phyloP scores from a whole-genome alignment of 1,140 invertebrate species.

The Drosophila tani region DNA sequence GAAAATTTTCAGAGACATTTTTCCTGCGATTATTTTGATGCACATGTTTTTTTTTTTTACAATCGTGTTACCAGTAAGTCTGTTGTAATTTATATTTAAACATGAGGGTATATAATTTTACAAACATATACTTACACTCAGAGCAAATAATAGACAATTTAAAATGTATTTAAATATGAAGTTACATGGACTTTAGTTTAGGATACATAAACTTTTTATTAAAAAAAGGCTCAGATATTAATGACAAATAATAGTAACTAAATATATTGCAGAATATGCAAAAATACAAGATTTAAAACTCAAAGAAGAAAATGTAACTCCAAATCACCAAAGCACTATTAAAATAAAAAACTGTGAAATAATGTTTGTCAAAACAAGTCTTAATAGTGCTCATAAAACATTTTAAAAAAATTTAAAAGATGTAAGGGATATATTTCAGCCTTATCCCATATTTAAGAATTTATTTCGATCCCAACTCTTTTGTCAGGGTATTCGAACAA shows the following conservation, averaged over 20 bases:
- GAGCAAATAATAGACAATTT: too few species aligned
- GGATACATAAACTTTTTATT: too few species aligned
- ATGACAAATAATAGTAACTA: too few species aligned
- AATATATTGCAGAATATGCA: too few species aligned
- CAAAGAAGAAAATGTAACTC: too few species aligned
- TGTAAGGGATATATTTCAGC: neutral
- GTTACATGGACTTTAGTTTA: too few species aligned
- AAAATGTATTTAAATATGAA: too few species aligned
- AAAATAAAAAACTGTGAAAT: neutral
- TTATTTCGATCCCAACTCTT: neutral
- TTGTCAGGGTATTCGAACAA: slow-evolving; percentile 22
- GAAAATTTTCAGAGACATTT: slow-evolving; percentile 58
- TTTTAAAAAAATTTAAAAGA: neutral
- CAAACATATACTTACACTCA: slow-evolving; percentile 16
- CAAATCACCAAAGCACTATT: too few species aligned
- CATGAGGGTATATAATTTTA: slow-evolving; percentile 28
- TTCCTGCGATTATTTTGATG: slow-evolving; percentile 36
- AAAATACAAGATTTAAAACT: too few species aligned
- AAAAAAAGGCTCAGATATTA: too few species aligned
- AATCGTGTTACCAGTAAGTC: slow-evolving; percentile 35
- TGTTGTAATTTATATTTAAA: slow-evolving; percentile 57
- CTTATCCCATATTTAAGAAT: too few species aligned
- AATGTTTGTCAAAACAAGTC: neutral
- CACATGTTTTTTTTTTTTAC: slow-evolving; percentile 21
- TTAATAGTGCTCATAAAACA: too few species aligned